These are phyloP conservation scores for Patiria pectinifera DNA, from an alignment of 53 echinoderm and acorn worm species.

Conservation along the genomic window DNA sequence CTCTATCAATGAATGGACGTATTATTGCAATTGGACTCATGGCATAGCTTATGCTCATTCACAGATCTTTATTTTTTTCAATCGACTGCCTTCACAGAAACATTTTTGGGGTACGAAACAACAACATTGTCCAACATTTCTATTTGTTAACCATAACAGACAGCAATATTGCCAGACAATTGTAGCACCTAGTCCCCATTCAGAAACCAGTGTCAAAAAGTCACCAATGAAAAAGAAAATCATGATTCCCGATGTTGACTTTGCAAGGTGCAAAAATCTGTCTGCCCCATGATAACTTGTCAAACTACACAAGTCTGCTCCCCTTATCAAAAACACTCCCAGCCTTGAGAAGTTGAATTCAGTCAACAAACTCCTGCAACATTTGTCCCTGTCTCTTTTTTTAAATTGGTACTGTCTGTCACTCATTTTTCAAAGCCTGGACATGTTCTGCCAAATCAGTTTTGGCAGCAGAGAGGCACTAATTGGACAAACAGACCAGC, in stretches of 20 bases:
- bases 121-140: background rate
- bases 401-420: background rate
- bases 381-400: background rate
- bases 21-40: too few relatives aligned
- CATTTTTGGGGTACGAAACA: background rate
- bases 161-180: background rate
- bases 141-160: background rate
- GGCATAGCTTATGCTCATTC: too few relatives aligned
- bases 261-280: background rate
- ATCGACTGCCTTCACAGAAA: too few relatives aligned
- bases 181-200: background rate
- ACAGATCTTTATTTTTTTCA: too few relatives aligned
- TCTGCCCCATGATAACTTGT: background rate
- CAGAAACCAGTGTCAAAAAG: background rate
- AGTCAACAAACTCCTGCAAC: background rate
- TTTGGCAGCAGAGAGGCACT: background rate
- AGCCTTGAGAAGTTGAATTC: conserved; percentile 1
- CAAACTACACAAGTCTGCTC: background rate
- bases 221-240: background rate
- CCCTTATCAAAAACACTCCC: background rate
- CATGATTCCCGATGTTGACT: background rate
- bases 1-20: too few relatives aligned
- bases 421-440: background rate
- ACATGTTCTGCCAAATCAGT: conserved; percentile 5
- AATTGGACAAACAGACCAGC: background rate